These are phyloP conservation scores for Lomographa bimaculata DNA, from an alignment of 2,888 invertebrate species.

Conservation along the genomic window DNA sequence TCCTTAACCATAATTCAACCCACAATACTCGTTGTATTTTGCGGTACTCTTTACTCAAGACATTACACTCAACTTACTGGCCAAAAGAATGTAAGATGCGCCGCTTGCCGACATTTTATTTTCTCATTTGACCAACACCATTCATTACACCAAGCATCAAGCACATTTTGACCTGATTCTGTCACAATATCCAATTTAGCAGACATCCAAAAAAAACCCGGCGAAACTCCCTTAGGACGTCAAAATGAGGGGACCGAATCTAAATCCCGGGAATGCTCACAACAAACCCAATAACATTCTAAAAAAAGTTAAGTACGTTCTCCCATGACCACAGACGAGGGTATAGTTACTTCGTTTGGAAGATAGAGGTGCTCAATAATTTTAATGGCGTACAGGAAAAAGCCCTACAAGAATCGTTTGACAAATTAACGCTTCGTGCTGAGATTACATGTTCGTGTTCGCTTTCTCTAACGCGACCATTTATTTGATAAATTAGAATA, in stretches of 20 bases:
- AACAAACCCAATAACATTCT: conserved; percentile 24
- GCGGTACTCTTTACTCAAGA: no score
- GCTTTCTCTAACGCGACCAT: conserved; percentile 55
- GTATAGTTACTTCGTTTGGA: conserved; percentile 21
- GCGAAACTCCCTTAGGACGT: conserved; percentile 31
- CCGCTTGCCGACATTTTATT: conserved; percentile 7
- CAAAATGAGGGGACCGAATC: conserved; percentile 32
- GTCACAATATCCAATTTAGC: conserved; percentile 34
- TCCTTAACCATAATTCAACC: no score
- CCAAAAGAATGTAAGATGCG: conserved; percentile 9
- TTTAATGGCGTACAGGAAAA: conserved; percentile 32
- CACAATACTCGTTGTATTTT: no score
- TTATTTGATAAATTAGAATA: conserved; percentile 47
- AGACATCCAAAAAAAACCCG: conserved; percentile 30
- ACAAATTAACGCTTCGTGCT: conserved; percentile 50
- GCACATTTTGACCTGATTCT: conserved; percentile 31
- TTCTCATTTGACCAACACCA: conserved; percentile 24
- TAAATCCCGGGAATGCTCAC: conserved; percentile 29
- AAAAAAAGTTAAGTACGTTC: conserved; percentile 21
- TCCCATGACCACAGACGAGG: conserved; percentile 12
- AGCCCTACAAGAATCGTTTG: conserved; percentile 40
- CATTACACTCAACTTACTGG: no score
- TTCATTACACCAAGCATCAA: conserved; percentile 23
- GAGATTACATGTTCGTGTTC: conserved; percentile 43
- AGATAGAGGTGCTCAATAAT: conserved; percentile 22